A percentile compares a stretch with the other conserved stretches of the same genome.
Evolutionary conservation across 2,888 invertebrate genomes (phyloP).

Genomic region (Ormyrus nitidulus): DNA sequence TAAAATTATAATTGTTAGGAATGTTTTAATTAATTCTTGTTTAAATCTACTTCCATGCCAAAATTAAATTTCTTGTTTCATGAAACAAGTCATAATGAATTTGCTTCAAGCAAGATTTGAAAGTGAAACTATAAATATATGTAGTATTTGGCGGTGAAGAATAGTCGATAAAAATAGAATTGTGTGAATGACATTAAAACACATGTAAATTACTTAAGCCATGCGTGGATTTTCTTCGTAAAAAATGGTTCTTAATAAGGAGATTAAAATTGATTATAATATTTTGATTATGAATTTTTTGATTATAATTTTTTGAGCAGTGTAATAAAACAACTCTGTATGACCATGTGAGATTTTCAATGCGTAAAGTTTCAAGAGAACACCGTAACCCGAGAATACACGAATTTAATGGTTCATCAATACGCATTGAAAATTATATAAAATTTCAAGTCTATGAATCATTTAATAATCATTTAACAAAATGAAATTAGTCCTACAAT

Average conservation of each 20-base stretch:
- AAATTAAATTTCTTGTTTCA: neutral
- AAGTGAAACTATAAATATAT: constrained; percentile 17
- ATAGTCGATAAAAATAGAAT: constrained; percentile 33
- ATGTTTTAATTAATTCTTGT: neutral
- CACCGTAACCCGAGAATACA: neutral
- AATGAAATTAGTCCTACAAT: no score
- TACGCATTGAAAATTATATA: no score
- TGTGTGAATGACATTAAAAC: constrained; percentile 36
- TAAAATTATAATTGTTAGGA: neutral
- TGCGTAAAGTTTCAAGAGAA: constrained; percentile 9
- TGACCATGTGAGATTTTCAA: neutral
- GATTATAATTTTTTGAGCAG: neutral
- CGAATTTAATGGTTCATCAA: no score
- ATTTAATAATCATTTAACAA: no score
- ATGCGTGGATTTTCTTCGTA: constrained; percentile 14
- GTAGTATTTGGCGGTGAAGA: constrained; percentile 15
- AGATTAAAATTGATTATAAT: neutral
- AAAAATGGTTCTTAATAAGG: neutral
- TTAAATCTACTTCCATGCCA: neutral
- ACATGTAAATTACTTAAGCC: constrained; percentile 23
- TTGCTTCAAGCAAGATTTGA: constrained; percentile 31
- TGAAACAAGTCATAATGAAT: constrained; percentile 1
- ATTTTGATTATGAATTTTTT: constrained; percentile 1
- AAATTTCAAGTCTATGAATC: no score
- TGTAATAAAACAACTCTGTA: constrained; percentile 3